A percentile compares a stretch with the other conserved stretches of the same genome.
These are phyloP conservation scores for Pogonocichla stellata DNA, from an alignment of 2,113 vertebrate species.

Conservation along the genomic window DNA sequence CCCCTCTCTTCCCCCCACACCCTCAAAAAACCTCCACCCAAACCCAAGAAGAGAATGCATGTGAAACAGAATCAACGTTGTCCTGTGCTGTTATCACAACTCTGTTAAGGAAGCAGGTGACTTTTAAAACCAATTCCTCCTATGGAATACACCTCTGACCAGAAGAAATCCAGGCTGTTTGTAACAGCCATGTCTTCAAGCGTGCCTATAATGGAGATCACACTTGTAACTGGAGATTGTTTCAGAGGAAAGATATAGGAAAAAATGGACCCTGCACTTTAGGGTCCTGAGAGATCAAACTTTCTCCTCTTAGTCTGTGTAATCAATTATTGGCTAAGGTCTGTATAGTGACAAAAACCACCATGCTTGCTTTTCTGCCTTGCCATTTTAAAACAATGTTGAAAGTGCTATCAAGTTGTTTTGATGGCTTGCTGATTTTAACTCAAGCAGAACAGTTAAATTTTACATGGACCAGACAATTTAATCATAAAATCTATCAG, in stretches of 20 bases:
- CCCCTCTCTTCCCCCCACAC: rapidly evolving
- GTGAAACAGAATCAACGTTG: background rate
- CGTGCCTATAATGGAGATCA: background rate
- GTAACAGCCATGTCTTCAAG: background rate
- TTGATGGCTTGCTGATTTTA: background rate
- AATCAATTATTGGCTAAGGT: background rate
- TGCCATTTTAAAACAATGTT: background rate
- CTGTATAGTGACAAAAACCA: background rate
- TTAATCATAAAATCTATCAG: background rate
- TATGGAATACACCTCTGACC: background rate
- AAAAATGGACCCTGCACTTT: background rate
- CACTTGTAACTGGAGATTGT: background rate
- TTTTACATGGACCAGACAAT: background rate
- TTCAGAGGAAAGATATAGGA: background rate
- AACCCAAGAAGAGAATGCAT: background rate
- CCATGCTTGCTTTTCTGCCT: background rate
- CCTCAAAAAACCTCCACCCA: background rate
- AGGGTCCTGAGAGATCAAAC: background rate
- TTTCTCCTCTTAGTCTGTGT: background rate
- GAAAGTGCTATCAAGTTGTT: background rate
- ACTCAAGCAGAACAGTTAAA: background rate
- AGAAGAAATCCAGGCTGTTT: background rate
- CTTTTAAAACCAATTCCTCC: background rate
- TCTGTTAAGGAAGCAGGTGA: background rate
- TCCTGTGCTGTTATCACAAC: background rate